A percentile compares a stretch with the other conserved stretches of the same genome.
phyloP scores from a whole-genome alignment of 1,140 invertebrate species.

The Ceratitis capitata region DNA sequence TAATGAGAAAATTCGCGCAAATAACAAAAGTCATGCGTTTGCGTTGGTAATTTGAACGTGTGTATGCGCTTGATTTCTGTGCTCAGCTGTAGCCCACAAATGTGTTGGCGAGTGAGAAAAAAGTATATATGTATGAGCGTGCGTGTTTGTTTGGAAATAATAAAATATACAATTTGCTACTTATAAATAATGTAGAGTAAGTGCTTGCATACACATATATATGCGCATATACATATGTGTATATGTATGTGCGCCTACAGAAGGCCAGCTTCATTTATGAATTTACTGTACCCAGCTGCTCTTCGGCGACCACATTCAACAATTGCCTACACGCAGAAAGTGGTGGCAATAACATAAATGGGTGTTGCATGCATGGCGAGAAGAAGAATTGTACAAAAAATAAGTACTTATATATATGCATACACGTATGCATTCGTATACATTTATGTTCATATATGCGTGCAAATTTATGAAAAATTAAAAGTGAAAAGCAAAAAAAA shows the following conservation, averaged over 20 bases:
- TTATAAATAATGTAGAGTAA: background rate
- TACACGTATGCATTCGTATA: background rate
- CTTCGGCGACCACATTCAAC: background rate
- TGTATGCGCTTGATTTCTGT: background rate
- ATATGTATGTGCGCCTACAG: background rate
- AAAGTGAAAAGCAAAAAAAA: background rate
- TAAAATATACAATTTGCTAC: background rate
- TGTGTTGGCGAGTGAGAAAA: background rate
- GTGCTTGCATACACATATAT: background rate
- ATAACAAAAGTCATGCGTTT: conserved; percentile 25
- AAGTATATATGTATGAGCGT: too few relatives aligned
- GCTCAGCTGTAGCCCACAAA: background rate
- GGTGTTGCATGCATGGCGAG: background rate
- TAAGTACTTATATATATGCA: background rate
- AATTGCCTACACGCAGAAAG: conserved; percentile 3
- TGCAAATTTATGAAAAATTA: too few relatives aligned
- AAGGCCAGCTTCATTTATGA: background rate
- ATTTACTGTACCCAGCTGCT: background rate
- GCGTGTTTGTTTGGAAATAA: too few relatives aligned
- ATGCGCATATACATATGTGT: background rate
- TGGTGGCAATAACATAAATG: conserved; percentile 1
- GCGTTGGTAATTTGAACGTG: too few relatives aligned
- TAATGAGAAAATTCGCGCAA: conserved; percentile 15
- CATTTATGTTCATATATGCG: too few relatives aligned
- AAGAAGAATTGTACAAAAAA: background rate